Evolutionary conservation across 1,140 invertebrate genomes (phyloP), one percentile per base, ranked within the genome.

Genomic region (Papilio polytes): DNA sequence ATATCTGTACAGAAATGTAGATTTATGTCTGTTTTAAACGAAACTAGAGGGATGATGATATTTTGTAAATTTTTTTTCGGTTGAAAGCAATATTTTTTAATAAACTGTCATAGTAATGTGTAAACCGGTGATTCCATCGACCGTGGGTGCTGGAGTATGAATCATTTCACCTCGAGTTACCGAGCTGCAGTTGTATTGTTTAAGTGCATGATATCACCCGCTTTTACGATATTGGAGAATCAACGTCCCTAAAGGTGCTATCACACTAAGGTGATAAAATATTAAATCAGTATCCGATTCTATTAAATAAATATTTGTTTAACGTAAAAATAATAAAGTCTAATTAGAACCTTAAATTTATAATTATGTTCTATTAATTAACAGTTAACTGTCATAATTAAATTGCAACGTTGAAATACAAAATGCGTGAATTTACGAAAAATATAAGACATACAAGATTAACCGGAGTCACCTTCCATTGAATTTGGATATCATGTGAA

Each of bases 161-260:
- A 59, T 63, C 22, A 63, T 10, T 63, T 63, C 56, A 59, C 56
- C 56, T 59, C 56, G 56, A 59, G 56, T 59, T 59, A 59, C 59
- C 2, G 10, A 63, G 20, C 22, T 63, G 59, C 59, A 63, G 22
- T 22, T 63, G 59, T 22, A 63, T 63, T 63, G 59, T 63, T 63
- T 63, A 22, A 22, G 59, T 63, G 59, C 59, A 63, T 63, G 59
- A 63, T 63, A 63, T 63, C 59, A 63, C 22, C 59, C 20, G 22
- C 59, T 63, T 22, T 22, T 26, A 26, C 59, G 59, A 63, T 63
- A 63, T 26, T 4, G 20, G 59, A 63, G 22, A 31, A 10, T 63
- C 22, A 26, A 26, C 22, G 20, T 63, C 22, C 9, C 12, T 63
- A 63, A 63, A 63, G 20, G 59, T 63, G 59, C 8, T 63, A 31